Evolutionary conservation across 2,797 vertebrate species (phyloP).

Genomic region (Muscicapa striata): DNA sequence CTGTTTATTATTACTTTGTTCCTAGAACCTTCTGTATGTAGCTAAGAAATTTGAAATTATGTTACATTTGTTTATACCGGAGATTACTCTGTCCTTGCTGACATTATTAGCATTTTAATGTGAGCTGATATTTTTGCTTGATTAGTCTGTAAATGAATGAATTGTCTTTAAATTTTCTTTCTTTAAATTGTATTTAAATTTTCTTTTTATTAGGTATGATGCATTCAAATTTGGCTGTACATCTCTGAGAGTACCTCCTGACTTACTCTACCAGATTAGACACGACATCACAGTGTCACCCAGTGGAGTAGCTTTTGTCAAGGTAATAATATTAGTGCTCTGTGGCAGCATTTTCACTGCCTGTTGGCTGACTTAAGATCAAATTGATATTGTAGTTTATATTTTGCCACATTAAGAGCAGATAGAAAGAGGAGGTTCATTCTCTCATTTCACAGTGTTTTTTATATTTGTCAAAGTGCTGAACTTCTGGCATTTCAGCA

Average conservation of each 20-base stretch:
- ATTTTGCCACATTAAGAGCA: conserved; percentile 25
- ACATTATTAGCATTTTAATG: background rate
- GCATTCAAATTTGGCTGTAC: conserved; percentile 95
- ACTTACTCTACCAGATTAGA: conserved; percentile 90
- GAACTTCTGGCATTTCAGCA: conserved; percentile 11
- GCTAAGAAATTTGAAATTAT: background rate
- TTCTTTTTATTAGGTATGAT: conserved; percentile 82
- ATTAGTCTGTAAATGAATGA: background rate
- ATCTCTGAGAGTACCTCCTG: conserved; percentile 89
- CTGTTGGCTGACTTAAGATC: conserved; percentile 16
- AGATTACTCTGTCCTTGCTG: background rate
- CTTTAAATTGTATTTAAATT: background rate
- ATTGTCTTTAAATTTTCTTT: background rate
- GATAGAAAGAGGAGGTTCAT: background rate
- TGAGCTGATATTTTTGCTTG: background rate
- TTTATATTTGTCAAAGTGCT: background rate
- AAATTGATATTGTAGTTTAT: background rate
- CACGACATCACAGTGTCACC: conserved; percentile 94
- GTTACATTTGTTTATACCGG: background rate
- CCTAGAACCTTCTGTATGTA: background rate
- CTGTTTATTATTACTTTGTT: background rate
- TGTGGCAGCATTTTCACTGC: conserved; percentile 23
- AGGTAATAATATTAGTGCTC: conserved; percentile 80
- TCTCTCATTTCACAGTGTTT: background rate
- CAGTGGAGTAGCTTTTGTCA: conserved; percentile 92